These are phyloP conservation scores for Magallana nippona DNA, from an alignment of 2,888 invertebrate genomes.

Conservation along the genomic window DNA sequence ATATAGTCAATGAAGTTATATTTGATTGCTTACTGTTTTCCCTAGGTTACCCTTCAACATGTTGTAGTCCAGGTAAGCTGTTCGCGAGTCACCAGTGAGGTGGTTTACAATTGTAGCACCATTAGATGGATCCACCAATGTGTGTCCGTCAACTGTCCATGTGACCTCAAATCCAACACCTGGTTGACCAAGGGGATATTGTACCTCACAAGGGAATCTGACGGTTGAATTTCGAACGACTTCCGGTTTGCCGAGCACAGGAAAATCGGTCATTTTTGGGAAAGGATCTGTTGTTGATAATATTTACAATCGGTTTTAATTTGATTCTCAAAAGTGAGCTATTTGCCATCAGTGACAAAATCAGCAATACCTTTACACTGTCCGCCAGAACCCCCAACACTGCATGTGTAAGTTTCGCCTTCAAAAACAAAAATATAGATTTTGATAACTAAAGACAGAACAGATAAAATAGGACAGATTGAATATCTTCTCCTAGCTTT, in stretches of 20 bases:
- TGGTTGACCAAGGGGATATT: conserved; percentile 38
- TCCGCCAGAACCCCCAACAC: not conserved
- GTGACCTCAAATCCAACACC: conserved; percentile 47
- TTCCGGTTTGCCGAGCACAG: conserved; percentile 40
- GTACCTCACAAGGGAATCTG: conserved; percentile 46
- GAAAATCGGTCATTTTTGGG: conserved; percentile 46
- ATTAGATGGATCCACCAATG: conserved; percentile 37
- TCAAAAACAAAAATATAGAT: not conserved
- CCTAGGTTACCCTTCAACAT: conserved; percentile 44
- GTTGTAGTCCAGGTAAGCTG: conserved; percentile 37
- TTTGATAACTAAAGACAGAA: too few relatives aligned
- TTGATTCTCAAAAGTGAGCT: too few relatives aligned
- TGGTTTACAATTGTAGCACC: conserved; percentile 28
- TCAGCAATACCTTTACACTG: conserved; percentile 25
- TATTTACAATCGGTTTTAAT: not conserved
- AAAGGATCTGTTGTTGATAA: conserved; percentile 36
- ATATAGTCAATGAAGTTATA: too few relatives aligned
- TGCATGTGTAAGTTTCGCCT: conserved; percentile 14
- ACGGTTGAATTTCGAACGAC: conserved; percentile 34
- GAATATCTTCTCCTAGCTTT: too few relatives aligned
- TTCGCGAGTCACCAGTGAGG: conserved; percentile 42
- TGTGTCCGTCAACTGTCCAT: conserved; percentile 50
- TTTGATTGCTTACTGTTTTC: conserved; percentile 51
- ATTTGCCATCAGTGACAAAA: too few relatives aligned
- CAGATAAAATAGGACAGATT: too few relatives aligned